Base-by-base conservation (phyloP, 2,113 vertebrate genomes). In the Psilopsiagon aurifrons region DNA sequence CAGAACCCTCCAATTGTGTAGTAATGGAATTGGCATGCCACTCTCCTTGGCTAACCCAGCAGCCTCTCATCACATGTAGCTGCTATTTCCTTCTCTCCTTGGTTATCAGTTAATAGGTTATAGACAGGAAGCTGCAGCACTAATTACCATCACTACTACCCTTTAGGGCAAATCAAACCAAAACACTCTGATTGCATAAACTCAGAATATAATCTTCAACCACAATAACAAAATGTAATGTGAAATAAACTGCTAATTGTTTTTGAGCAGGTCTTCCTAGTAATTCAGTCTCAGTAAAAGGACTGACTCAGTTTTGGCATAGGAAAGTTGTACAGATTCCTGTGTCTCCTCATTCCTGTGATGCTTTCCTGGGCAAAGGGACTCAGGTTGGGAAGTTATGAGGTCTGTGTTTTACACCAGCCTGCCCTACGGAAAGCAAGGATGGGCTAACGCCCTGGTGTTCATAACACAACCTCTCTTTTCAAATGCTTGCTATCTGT, bases 341-440 rank as follows among this genome's bases (percentile, higher is more conserved):
- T 0, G 1, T 15, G 17, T 20, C 31, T 57, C 35, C 17, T 60
- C 1, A 2, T 70, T 78, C 20, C 23, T 2, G 3, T 1, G 3
- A 19, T 35, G 52, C 10, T 57, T 22, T 46, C 39, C 70, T 12
- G 13, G 4, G 3, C 33, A 13, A 77, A 70, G 46, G 64, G 63
- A 6, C 13, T 24, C 24, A 24, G 57, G 31, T 0, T 74, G 63
- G 41, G 37, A 64, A 13, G 15, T 5, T 24, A 47, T 28, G 67
- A 28, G n/a, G 9, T 52, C 27, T 52, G 12, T 33, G 19, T 60
- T 69, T 73, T 15, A 59, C 35, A 83, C 15, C 29, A 39, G 17
- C 15, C 28, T 69, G 39, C 7, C 35, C 43, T 39, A 18, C 1
- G 41, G 49, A 62, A 75, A 78, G 11, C 0, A 4, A 76, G 29